Base-by-base conservation (phyloP, 1,140 invertebrate genomes). In the Cotesia typhae region DNA sequence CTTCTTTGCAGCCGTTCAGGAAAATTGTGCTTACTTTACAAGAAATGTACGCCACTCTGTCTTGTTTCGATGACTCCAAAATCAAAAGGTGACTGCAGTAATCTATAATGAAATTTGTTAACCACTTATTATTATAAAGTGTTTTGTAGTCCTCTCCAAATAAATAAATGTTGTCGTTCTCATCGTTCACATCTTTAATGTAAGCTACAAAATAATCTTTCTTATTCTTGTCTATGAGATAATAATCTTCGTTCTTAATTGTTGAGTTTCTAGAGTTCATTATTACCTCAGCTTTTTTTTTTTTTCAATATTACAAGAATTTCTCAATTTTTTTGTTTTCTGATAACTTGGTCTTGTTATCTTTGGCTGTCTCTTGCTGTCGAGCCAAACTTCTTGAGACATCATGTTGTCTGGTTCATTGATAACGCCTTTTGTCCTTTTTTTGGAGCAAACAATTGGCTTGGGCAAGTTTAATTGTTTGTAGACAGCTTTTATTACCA, bases 291-390 rank as follows among this genome's bases (percentile, higher is more conserved):
- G 53, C 10, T 4, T 12, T 55, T 12, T 55, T 12, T 55, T 55
- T 7, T 55, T 17, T 12, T 55, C 53, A 17, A 55, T 7, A 55
- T 55, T 55, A 17, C 53, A 55, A 55, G 12, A 5, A 12, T 12
- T 55, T 12, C 12, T 5, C 53, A 55, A 12, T 55, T 55, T 55
- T 17, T 55, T 63, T 78, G 83, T 1, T 71, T 20, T 20, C 20
- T 60, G 57, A 60, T 60, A 20, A 60, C 10, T 17, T 17, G 17
- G 17, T 5, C 10, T 28, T 17, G n/a, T 20, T 17, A 3, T 60
- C n/a, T 55, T 53, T 10, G 20, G 4, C 12, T 5, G 38, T 37
- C 36, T 52, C 1, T 51, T 52, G 4, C 53, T 7, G 17, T 52
- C 41, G 17, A 5, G 12, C 47, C 36, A 68, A 14, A 4, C 20